Conservation (phyloP, 2,888 invertebrate genomes). For the Eristalis intricaria region DNA sequence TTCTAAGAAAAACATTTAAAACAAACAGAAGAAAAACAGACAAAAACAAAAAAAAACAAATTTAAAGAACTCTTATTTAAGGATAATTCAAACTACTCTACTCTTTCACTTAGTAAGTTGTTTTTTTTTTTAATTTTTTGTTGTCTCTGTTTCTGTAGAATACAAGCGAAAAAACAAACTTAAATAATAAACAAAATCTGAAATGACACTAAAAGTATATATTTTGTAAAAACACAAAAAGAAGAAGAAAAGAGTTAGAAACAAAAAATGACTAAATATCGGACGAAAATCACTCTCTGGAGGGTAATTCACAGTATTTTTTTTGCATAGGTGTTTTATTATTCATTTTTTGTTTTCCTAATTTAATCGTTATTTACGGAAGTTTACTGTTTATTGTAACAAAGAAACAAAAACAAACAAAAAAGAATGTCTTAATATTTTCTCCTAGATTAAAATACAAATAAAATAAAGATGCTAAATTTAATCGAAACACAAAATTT, state of each 20-base stretch:
- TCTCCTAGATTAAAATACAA: constrained; percentile 49
- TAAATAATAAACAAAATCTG: constrained; percentile 42
- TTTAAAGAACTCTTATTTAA: constrained; percentile 22
- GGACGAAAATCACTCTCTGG: constrained; percentile 59
- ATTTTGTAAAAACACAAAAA: constrained; percentile 58
- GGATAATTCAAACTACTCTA: constrained; percentile 22
- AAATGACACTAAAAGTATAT: constrained; percentile 55
- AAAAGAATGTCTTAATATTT: constrained; percentile 1
- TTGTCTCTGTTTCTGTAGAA: constrained; percentile 39
- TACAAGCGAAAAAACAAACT: constrained; percentile 20
- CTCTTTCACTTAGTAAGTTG: constrained; percentile 37
- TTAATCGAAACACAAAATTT: constrained; percentile 33
- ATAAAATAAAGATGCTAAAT: constrained; percentile 31
- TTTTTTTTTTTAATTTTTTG: constrained; percentile 10
- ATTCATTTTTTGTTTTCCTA: constrained; percentile 36
- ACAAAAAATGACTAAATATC: constrained; percentile 48
- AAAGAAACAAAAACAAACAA: constrained; percentile 21
- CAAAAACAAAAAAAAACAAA: constrained; percentile 7
- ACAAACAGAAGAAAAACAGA: constrained; percentile 4
- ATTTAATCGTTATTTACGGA: constrained; percentile 56
- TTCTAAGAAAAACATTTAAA: constrained; percentile 52
- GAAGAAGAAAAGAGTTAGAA: constrained; percentile 31
- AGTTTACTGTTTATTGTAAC: constrained; percentile 38
- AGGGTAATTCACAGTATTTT: constrained; percentile 68
- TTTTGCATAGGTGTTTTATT: constrained; percentile 63